These are phyloP conservation scores for Lagothrix lagotricha DNA, from an alignment of 2,797 vertebrate genomes.

Conservation along the genomic window DNA sequence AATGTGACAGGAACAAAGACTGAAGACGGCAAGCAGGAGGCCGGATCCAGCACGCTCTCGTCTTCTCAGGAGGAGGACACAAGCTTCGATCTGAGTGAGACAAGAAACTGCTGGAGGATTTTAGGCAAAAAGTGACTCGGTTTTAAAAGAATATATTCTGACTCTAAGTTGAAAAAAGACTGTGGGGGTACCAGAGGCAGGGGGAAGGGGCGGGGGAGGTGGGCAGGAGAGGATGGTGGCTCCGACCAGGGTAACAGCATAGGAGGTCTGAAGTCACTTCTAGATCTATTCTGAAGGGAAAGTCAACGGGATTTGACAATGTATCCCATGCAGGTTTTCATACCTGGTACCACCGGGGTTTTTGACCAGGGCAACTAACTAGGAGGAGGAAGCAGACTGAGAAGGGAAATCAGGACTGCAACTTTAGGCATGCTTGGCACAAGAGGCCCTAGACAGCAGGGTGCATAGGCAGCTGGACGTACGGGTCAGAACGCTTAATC, in stretches of 20 bases:
- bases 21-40: too few relatives aligned
- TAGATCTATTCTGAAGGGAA: background rate
- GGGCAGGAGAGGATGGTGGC: background rate
- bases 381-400: background rate
- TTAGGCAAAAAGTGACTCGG: background rate
- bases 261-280: too few relatives aligned
- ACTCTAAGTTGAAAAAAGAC: background rate
- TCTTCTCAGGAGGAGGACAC: background rate
- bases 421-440: rapidly evolving
- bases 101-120: background rate
- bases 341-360: background rate
- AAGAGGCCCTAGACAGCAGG: rapidly evolving
- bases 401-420: background rate
- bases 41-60: background rate
- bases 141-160: background rate
- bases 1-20: background rate
- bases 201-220: background rate
- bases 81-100: background rate
- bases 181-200: background rate
- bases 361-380: background rate
- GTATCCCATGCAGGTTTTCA: background rate
- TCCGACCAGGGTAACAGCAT: background rate
- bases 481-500: background rate
- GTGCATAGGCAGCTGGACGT: background rate
- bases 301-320: background rate